Percentiles rank a stretch among this genome's conserved stretches.
Evolutionary conservation across 1,140 invertebrate genomes (phyloP).

Genomic region (Drosophila ohnishii): DNA sequence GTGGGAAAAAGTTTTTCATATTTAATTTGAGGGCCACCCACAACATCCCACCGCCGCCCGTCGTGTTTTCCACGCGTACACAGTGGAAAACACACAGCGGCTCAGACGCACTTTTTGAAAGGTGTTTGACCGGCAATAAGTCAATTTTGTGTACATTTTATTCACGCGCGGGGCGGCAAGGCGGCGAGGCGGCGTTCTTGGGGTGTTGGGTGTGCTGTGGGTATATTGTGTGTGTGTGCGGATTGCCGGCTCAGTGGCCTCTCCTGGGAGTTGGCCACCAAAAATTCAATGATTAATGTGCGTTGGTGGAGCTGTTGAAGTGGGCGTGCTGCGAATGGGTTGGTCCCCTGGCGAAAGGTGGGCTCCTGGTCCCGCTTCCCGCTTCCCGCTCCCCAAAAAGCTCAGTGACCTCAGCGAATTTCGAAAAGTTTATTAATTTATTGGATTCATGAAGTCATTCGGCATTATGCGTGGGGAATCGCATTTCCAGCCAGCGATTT

Average conservation of each 20-base stretch:
- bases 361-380: constrained; percentile 18
- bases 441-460: constrained; percentile 80
- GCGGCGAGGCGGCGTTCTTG: constrained; percentile 5
- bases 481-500: constrained; percentile 58
- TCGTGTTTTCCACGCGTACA: constrained; percentile 31
- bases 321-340: constrained; percentile 69
- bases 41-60: constrained; percentile 4
- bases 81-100: constrained; percentile 33
- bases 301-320: constrained; percentile 68
- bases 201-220: constrained; percentile 12
- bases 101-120: constrained; percentile 65
- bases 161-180: constrained; percentile 48
- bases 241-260: constrained; percentile 37
- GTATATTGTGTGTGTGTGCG: constrained; percentile 14
- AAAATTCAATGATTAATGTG: constrained; percentile 81
- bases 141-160: constrained; percentile 80
- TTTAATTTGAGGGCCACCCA: constrained; percentile 66
- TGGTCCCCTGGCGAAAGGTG: constrained; percentile 39
- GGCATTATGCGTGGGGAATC: constrained; percentile 71
- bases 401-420: constrained; percentile 80
- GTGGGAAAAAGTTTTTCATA: constrained; percentile 72
- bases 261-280: constrained; percentile 74
- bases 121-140: constrained; percentile 81
- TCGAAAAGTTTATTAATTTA: constrained; percentile 80
- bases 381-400: constrained; percentile 18